Evolutionary conservation across 2,113 vertebrate species (phyloP), one percentile per base, ranked within the genome.

Genomic region (Ceyx margarethae): DNA sequence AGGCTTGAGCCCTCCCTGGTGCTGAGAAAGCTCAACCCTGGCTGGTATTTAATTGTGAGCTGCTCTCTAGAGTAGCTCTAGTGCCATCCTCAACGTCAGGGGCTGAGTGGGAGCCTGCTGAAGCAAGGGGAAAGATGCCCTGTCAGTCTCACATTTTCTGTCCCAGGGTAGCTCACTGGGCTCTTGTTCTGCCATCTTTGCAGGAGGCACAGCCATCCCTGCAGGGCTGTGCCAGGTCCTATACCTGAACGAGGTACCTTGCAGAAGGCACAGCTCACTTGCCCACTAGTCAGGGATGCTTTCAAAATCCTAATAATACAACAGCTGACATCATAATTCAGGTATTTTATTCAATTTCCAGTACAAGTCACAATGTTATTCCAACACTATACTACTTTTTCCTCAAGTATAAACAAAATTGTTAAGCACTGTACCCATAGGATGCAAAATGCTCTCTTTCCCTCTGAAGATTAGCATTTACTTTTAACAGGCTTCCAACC

Each of bases 361-460:
- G 25, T 56, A 33, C n/a, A 72, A 83, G 69, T 35, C 74, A 40
- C 19, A 6, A 26, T 2, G 20, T 65, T 68, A 22, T 13, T 69
- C 68, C 37, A 84, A 43, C 56, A 13, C 58, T 58, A 7, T 16
- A 5, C 51, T 68, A 60, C 73, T 11, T 10, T 75, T 90, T 75
- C 62, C 45, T 84, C 14, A 22, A 73, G 66, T 53, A n/a, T 31
- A 79, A 89, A 57, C 50, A 61, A 35, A 21, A 10, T 5, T 33
- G 2, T 15, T 29, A 37, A 71, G 45, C 0, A 0, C 48, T 65
- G 66, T 42, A 58, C 11, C 29, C 5, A 0, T 48, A 31, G 29
- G 31, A 9, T 46, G 45, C 62, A 79, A 85, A 65, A 56, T 61
- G 48, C 42, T 65, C 23, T 79, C 76, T 82, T 64, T 65, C 35